These are phyloP conservation scores for Lerema accius DNA, from an alignment of 1,140 invertebrate genomes.

Conservation along the genomic window DNA sequence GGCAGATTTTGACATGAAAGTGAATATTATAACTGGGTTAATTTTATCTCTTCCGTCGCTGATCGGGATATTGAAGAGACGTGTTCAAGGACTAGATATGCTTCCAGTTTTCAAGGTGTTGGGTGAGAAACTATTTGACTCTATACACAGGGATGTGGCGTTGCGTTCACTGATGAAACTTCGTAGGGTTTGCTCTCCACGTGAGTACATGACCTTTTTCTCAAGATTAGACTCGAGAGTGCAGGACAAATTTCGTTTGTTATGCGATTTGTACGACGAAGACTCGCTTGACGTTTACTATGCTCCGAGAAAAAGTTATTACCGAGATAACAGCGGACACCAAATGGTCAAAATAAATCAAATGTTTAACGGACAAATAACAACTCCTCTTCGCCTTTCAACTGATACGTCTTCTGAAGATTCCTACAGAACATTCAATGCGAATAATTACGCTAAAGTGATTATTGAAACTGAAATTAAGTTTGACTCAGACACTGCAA, in stretches of 20 bases:
- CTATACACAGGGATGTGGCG: slow-evolving; percentile 87
- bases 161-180: slow-evolving; percentile 87
- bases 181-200: slow-evolving; percentile 84
- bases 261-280: slow-evolving; percentile 87
- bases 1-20: slow-evolving; percentile 82
- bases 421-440: slow-evolving; percentile 60
- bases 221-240: slow-evolving; percentile 80
- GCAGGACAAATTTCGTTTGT: slow-evolving; percentile 85
- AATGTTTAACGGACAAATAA: slow-evolving; percentile 54
- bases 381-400: slow-evolving; percentile 56
- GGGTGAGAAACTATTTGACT: slow-evolving; percentile 86
- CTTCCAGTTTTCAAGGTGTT: slow-evolving; percentile 83
- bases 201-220: slow-evolving; percentile 84
- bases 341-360: slow-evolving; percentile 67
- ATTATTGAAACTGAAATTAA: slow-evolving; percentile 92
- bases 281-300: slow-evolving; percentile 76
- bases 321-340: slow-evolving; percentile 49
- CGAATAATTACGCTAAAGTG: slow-evolving; percentile 83
- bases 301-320: slow-evolving; percentile 57
- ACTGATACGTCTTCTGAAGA: slow-evolving; percentile 76
- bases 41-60: slow-evolving; percentile 87
- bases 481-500: slow-evolving; percentile 88
- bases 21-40: slow-evolving; percentile 86
- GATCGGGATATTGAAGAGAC: slow-evolving; percentile 81
- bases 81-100: slow-evolving; percentile 66